These are phyloP conservation scores for Cabera pusaria DNA, from an alignment of 2,888 invertebrate species.

Conservation along the genomic window DNA sequence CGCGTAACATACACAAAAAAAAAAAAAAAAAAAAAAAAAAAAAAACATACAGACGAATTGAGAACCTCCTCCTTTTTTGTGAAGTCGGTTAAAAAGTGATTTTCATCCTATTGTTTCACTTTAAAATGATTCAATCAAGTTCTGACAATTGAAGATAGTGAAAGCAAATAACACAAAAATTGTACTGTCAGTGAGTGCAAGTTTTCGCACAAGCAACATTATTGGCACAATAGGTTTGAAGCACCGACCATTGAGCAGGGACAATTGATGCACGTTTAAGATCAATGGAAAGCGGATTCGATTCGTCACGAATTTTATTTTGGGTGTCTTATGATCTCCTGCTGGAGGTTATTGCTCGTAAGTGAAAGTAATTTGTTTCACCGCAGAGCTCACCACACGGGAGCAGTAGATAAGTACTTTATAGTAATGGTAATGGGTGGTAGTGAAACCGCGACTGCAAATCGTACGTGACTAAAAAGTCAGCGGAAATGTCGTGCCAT, in stretches of 20 bases:
- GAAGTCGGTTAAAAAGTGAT: too few relatives aligned
- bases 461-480: constrained; percentile 25
- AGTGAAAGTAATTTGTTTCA: constrained; percentile 65
- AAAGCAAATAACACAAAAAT: constrained; percentile 13
- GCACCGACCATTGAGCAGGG: constrained; percentile 26
- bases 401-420: constrained; percentile 42
- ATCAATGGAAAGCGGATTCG: constrained; percentile 23
- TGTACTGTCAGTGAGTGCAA: constrained; percentile 11
- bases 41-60: too few relatives aligned
- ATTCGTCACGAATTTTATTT: constrained; percentile 37
- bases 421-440: constrained; percentile 36
- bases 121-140: constrained; percentile 23
- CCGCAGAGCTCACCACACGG: constrained; percentile 52
- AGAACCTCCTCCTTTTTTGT: too few relatives aligned
- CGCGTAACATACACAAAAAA: too few relatives aligned
- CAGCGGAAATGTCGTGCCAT: constrained; percentile 15
- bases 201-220: constrained; percentile 16
- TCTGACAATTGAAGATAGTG: constrained; percentile 14
- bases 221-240: constrained; percentile 31
- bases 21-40: too few relatives aligned
- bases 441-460: constrained; percentile 42
- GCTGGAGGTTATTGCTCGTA: constrained; percentile 41
- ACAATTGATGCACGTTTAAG: constrained; percentile 27
- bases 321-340: constrained; percentile 39
- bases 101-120: constrained; percentile 15